A percentile compares a stretch with the other conserved stretches of the same genome.
Conservation (phyloP, 2,113 vertebrate genomes). For the Ptyas mucosa region DNA sequence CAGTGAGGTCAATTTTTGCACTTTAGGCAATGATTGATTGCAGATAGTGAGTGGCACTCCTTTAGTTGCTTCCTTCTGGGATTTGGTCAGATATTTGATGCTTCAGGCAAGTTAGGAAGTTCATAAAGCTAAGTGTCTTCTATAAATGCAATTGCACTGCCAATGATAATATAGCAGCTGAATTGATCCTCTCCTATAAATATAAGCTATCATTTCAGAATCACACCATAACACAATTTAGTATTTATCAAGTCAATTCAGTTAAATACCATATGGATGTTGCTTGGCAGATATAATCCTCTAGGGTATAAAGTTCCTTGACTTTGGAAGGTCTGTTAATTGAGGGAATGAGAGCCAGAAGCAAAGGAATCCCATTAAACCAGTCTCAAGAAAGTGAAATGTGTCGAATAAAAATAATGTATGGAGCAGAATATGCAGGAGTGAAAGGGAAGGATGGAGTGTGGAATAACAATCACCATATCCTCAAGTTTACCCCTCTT, state of each 20-base stretch:
- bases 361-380: background rate
- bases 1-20: constrained; percentile 33
- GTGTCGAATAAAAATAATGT: background rate
- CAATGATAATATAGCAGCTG: constrained; percentile 1
- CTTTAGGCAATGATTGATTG: constrained; percentile 62
- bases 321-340: background rate
- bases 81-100: constrained; percentile 20
- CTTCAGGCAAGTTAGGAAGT: constrained; percentile 20
- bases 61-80: constrained; percentile 50
- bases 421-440: background rate
- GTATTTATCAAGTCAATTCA: background rate
- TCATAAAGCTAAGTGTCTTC: background rate
- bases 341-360: background rate
- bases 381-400: background rate
- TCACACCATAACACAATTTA: background rate
- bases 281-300: background rate
- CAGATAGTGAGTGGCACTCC: constrained; percentile 63
- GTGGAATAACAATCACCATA: background rate
- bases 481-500: background rate
- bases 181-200: background rate
- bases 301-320: background rate
- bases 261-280: background rate
- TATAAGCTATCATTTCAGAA: constrained; percentile 13
- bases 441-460: background rate
- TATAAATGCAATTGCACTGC: background rate